These are phyloP conservation scores for Limonius californicus DNA, from an alignment of 1,140 invertebrate genomes.

Conservation along the genomic window DNA sequence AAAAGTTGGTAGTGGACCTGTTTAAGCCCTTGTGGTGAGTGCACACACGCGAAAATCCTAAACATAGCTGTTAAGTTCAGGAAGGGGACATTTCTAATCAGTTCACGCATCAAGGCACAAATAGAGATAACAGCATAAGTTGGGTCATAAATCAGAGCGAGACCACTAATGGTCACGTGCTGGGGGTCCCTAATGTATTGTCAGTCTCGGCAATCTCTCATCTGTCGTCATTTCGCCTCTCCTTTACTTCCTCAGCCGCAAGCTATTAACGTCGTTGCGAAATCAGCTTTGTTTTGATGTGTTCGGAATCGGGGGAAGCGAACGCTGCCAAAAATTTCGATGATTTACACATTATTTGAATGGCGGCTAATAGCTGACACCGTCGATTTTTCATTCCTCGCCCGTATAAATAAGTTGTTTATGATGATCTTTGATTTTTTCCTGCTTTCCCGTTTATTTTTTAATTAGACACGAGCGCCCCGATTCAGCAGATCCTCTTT, in stretches of 20 bases:
- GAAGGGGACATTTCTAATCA: constrained; percentile 25
- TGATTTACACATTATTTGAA: too few relatives aligned
- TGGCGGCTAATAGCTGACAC: too few relatives aligned
- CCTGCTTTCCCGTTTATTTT: too few relatives aligned
- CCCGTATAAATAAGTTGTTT: too few relatives aligned
- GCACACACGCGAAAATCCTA: constrained; percentile 1
- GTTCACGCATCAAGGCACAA: constrained; percentile 27
- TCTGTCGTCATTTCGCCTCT: constrained; percentile 18
- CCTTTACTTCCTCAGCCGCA: not conserved
- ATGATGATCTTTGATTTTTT: too few relatives aligned
- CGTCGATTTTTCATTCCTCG: too few relatives aligned
- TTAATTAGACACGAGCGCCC: too few relatives aligned
- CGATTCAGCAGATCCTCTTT: too few relatives aligned
- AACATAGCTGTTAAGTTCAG: not conserved
- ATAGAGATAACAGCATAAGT: constrained; percentile 31
- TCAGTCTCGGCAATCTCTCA: constrained; percentile 26
- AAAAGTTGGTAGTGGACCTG: too few relatives aligned
- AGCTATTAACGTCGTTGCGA: not conserved
- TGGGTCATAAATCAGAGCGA: constrained; percentile 29
- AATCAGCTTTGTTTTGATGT: constrained; percentile 8
- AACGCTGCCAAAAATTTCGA: too few relatives aligned
- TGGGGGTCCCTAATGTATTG: constrained; percentile 24
- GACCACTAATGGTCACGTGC: constrained; percentile 30
- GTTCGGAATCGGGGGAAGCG: not conserved
- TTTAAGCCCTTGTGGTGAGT: not conserved